Evolutionary conservation across 2,113 vertebrate genomes (phyloP), one percentile per base, ranked within the genome.

Genomic region (Natator depressus): DNA sequence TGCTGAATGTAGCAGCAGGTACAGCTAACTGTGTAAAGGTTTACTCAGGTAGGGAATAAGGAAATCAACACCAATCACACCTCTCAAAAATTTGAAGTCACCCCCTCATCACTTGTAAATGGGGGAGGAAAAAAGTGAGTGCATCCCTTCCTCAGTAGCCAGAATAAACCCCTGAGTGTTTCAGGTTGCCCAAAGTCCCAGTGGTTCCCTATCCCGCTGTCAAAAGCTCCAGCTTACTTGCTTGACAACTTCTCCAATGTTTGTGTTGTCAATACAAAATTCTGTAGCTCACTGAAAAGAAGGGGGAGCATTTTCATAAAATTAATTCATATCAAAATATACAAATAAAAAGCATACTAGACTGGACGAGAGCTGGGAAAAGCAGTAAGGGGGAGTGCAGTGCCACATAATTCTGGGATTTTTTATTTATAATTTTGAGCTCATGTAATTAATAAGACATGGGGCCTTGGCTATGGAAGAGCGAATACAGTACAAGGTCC

Each of bases 331-430:
- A 42, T 42, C n/a, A 75, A 75, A 89, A 89, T 82, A 89, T 91
- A 79, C 35, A 90, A 92, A 94, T 88, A 85, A 69, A 91, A 54
- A n/a, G 85, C 38, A 72, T 38, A 59, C 0, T 80, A n/a, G 57
- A 94, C 38, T 25, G 42, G 62, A 91, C 35, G 82, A 38, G 82
- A 91, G 47, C 25, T 80, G n/a, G 94, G 72, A 84, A 72, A 47
- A 86, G 62, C 17, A 2, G 3, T 25, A 25, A 3, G 16, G 53
- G 14, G 53, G 79, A 55, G 62, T 17, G 91, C 8, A 62, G 69
- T 46, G 13, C 91, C 47, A 93, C 51, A 85, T 0, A 0, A 65
- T 31, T 92, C 83, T 82, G 13, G 31, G 0, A 2, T 47, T 88
- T 5, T 53, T 55, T 20, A 91, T 69, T 2, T n/a, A 78, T 42